Base-by-base conservation (phyloP, 2,888 invertebrate species). In the Chrysodeixis includens region DNA sequence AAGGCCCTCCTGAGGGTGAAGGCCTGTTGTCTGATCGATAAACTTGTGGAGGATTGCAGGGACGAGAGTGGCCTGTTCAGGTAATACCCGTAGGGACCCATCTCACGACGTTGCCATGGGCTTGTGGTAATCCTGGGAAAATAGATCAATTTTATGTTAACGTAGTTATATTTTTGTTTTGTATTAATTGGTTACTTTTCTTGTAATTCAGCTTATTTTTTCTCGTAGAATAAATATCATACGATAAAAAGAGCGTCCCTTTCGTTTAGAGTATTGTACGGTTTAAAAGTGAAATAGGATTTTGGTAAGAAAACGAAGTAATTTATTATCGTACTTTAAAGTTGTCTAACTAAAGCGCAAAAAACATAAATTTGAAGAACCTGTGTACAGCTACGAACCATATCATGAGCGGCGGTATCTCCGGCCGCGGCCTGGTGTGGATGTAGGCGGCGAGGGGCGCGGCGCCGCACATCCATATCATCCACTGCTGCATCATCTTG, bases 61-160 rank as follows among this genome's bases (percentile, higher is more conserved):
- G 88, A 83, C 1, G 90, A 78, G 7, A 89, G 83, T 0, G 96
- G 96, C 8, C 96, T 86, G 81, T 95, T 94, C 30, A 96, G 89
- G 81, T 96, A 96, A 84, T 96, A 96, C 2, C 96, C 96, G 68
- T 96, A 95, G n/a, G 95, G 92, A 7, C 96, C 96, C 90, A 96
- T 95, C 86, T 96, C 96, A 20, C 95, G 95, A 14, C 96, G 92
- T 54, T 94, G 90, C 95, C 96, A 96, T 0, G 96, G 96, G 75
- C 94, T 95, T 40, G 95, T 95, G 1, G 95, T 95, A 68, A 96
- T 95, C 96, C 96, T 96, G 86, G 16, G 3, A 61, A 69, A 82
- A 72, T 55, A 32, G 6, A 35, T 4, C 35, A 35, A 18, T 9
- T 9, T 1, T 46, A 20, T 49, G 10, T 16, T 49, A 9, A n/a